phyloP scores from a whole-genome alignment of 2,797 vertebrate genomes.

The Synanceia verrucosa region DNA sequence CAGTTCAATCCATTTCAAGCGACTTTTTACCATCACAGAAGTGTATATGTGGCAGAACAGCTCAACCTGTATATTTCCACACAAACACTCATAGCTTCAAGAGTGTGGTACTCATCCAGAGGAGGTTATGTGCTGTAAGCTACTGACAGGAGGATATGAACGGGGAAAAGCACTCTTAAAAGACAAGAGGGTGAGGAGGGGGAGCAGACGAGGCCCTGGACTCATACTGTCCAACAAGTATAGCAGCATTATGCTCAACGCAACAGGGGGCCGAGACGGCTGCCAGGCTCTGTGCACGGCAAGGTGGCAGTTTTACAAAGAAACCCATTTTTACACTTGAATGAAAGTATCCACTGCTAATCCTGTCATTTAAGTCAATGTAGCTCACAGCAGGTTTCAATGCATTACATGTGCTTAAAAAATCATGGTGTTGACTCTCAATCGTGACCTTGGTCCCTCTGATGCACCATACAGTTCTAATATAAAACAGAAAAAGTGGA shows the following conservation, averaged over 20 bases:
- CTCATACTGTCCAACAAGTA: conserved; percentile 30
- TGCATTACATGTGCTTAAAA: neutral
- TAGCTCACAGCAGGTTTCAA: conserved; percentile 5
- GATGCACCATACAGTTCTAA: neutral
- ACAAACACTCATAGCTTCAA: conserved; percentile 12
- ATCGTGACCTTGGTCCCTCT: neutral
- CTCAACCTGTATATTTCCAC: conserved; percentile 12
- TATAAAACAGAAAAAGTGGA: neutral
- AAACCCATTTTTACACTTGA: conserved; percentile 29
- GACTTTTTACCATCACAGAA: conserved; percentile 11
- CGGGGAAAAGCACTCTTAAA: conserved; percentile 7
- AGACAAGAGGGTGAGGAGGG: conserved; percentile 26
- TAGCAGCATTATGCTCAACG: conserved; percentile 54
- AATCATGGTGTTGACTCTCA: neutral
- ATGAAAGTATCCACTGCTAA: conserved; percentile 19
- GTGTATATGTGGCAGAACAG: neutral
- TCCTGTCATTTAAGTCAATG: neutral
- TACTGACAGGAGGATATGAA: conserved; percentile 35
- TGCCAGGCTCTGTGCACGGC: conserved; percentile 38
- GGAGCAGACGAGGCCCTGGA: conserved; percentile 21
- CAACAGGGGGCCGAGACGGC: conserved; percentile 26
- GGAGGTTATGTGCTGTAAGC: conserved; percentile 30
- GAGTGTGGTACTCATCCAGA: conserved; percentile 15
- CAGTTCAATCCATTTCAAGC: conserved; percentile 11
- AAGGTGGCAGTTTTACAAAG: conserved; percentile 41